phyloP scores from a whole-genome alignment of 2,113 vertebrate genomes.

The Gymnocephalus cernua region DNA sequence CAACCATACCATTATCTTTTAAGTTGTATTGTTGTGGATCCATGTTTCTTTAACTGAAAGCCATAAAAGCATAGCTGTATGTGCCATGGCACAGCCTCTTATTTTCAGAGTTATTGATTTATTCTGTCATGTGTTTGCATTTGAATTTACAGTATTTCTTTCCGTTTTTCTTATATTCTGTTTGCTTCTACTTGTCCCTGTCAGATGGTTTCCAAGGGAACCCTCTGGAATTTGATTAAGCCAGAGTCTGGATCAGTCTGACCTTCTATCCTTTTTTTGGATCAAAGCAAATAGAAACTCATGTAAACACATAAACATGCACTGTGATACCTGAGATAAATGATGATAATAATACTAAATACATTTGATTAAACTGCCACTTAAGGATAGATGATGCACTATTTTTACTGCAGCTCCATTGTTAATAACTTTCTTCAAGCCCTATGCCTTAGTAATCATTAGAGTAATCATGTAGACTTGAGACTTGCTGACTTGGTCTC shows the following conservation, averaged over 20 bases:
- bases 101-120: not conserved
- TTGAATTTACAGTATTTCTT: not conserved
- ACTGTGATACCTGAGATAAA: not conserved
- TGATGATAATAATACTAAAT: constrained; percentile 17
- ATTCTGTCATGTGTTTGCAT: not conserved
- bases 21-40: not conserved
- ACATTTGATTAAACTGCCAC: constrained; percentile 19
- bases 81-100: not conserved
- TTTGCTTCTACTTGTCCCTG: not conserved
- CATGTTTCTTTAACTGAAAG: not conserved
- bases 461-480: no score
- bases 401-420: not conserved
- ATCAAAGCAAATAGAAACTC: not conserved
- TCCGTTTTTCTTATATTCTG: not conserved
- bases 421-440: not conserved
- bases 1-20: not conserved
- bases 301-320: not conserved
- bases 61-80: not conserved
- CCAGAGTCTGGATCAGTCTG: constrained; percentile 20
- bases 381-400: not conserved
- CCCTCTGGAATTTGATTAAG: constrained; percentile 42
- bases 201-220: constrained; percentile 68
- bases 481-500: no score
- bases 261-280: constrained; percentile 38
- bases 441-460: not conserved